Conservation (phyloP, 2,797 vertebrate genomes). For the Dryobates pubescens region DNA sequence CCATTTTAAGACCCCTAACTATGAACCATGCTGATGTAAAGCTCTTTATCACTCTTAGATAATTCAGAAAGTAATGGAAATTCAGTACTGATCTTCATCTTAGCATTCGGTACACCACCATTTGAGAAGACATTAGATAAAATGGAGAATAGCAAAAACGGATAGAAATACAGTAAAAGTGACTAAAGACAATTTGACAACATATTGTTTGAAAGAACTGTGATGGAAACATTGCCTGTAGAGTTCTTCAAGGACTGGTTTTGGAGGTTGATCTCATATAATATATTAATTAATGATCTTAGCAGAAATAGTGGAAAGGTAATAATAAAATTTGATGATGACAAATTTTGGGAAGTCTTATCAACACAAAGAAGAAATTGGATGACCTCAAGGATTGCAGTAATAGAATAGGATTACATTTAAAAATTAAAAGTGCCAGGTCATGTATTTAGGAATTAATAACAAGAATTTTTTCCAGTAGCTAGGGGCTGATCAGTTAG, state of each 20-base stretch:
- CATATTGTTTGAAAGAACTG: neutral
- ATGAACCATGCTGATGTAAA: neutral
- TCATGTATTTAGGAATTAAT: conserved; percentile 17
- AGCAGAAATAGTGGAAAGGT: conserved; percentile 18
- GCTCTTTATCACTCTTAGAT: neutral
- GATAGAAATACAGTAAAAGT: neutral
- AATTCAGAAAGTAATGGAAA: neutral
- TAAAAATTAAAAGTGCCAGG: conserved; percentile 21
- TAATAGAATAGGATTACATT: conserved; percentile 1
- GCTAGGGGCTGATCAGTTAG: neutral
- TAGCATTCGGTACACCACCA: neutral
- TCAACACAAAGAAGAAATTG: conserved; percentile 20
- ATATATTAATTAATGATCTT: conserved; percentile 31
- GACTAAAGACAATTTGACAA: neutral
- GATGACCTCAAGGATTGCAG: conserved; percentile 18
- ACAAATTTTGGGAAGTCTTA: conserved; percentile 24
- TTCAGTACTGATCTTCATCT: neutral
- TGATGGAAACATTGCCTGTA: neutral
- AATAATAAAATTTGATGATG: conserved; percentile 32
- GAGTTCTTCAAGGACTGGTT: neutral
- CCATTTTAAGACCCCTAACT: neutral
- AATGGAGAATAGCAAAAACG: neutral
- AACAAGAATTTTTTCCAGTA: conserved; percentile 4
- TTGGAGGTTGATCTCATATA: neutral
- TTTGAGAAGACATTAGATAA: neutral